A percentile compares a stretch with the other conserved stretches of the same genome.
Evolutionary conservation across 2,888 invertebrate species (phyloP).

Genomic region (Dynastes tityus): DNA sequence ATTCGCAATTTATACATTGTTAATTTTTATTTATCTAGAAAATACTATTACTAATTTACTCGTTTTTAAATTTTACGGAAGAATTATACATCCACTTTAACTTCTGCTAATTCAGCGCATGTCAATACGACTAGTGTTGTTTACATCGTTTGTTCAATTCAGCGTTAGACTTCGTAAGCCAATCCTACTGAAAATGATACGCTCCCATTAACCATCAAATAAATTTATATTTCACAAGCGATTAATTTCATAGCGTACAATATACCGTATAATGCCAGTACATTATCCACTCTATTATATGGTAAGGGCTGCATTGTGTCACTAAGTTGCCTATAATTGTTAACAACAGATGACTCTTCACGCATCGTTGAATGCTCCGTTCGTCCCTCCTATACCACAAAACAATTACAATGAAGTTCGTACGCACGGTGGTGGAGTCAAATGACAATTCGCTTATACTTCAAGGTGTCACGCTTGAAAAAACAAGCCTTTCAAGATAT

Average conservation of each 20-base stretch:
- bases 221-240: slow-evolving; percentile 70
- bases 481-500: slow-evolving; percentile 43
- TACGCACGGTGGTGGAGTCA: slow-evolving; percentile 29
- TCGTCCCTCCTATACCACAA: slow-evolving; percentile 49
- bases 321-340: slow-evolving; percentile 70
- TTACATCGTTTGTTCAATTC: slow-evolving; percentile 24
- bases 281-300: slow-evolving; percentile 68
- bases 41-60: no score
- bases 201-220: slow-evolving; percentile 63
- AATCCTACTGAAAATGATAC: slow-evolving; percentile 55
- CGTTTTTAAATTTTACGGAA: no score
- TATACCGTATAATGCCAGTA: slow-evolving; percentile 66
- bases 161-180: slow-evolving; percentile 9
- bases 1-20: no score
- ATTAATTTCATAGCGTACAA: slow-evolving; percentile 67
- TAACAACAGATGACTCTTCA: slow-evolving; percentile 69
- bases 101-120: no score
- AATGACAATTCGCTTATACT: slow-evolving; percentile 45
- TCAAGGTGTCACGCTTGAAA: slow-evolving; percentile 46
- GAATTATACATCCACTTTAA: no score
- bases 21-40: no score
- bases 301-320: slow-evolving; percentile 69
- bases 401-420: slow-evolving; percentile 45
- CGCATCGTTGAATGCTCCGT: slow-evolving; percentile 59
- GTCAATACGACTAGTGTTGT: background rate